Evolutionary conservation across 2,888 invertebrate genomes (phyloP), one percentile per base, ranked within the genome.

Genomic region (Colostygia pectinataria): DNA sequence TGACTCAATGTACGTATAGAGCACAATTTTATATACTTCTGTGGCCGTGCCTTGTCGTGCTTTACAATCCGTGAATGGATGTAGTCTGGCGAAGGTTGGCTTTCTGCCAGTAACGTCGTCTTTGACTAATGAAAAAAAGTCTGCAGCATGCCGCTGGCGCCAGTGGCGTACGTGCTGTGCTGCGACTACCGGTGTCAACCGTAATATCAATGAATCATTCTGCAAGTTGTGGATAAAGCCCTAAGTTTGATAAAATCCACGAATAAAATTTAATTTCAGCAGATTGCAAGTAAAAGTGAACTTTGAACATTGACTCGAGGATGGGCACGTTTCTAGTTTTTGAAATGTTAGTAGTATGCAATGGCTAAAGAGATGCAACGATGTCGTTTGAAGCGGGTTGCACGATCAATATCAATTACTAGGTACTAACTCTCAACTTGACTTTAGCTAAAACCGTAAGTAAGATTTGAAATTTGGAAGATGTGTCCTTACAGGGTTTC

Each of bases 281-380:
- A 2, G 10, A 43, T 43, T 36, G 36, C 36, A 45, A 57, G 58
- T 46, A 63, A 58, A 59, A 57, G 45, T 68, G 62, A 71, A 65
- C 66, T 68, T 33, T 75, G 62, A 71, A 65, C 66, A 68, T 33
- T 75, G 63, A 59, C 65, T 57, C 53, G 41, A 20, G 47, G 38
- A 46, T 31, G 39, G 33, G 34, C 46, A 44, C 27, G 28, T 39
- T 29, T 40, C 28, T 55, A 49, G 50, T 44, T 58, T 53, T 47
- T 34, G 46, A 47, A 61, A 61, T 59, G 61, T 54, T 67, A 66
- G 61, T 55, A 45, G 53, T 31, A 46, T 53, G 37, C 41, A 27
- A 39, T 47, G 63, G 57, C 60, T 57, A 41, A 45, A 42, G 36
- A 52, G 56, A 61, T 60, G 63, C 65, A 59, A 61, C 50, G 32